Conservation (phyloP, 2,113 vertebrate species). For the Oncorhynchus tshawytscha region DNA sequence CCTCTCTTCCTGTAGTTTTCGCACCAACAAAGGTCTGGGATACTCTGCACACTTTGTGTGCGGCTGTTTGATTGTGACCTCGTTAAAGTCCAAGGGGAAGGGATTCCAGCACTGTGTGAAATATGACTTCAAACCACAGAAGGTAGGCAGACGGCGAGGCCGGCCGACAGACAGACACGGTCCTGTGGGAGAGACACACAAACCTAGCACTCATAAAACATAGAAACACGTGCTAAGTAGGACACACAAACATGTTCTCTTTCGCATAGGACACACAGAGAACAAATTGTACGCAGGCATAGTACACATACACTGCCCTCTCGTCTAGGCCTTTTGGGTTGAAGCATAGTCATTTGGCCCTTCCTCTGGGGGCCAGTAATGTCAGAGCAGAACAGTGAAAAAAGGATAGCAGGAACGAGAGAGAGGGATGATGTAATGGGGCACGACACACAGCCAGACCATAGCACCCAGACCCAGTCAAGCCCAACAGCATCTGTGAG, state of each 20-base stretch:
- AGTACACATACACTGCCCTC: slow-evolving; percentile 10
- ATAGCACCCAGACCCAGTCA: slow-evolving; percentile 9
- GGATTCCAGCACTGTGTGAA: slow-evolving; percentile 99
- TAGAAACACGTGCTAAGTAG: slow-evolving; percentile 2
- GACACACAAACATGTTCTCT: neutral
- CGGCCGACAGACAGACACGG: neutral
- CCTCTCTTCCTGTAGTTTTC: slow-evolving; percentile 78
- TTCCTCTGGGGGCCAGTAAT: slow-evolving; percentile 39
- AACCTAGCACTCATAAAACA: neutral
- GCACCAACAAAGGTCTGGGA: slow-evolving; percentile 95
- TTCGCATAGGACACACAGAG: neutral
- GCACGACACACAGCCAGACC: neutral
- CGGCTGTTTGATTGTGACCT: slow-evolving; percentile 94
- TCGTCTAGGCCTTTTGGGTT: slow-evolving; percentile 2
- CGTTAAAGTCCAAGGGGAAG: slow-evolving; percentile 97
- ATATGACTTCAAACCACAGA: slow-evolving; percentile 98
- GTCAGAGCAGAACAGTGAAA: slow-evolving; percentile 2
- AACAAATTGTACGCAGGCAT: neutral
- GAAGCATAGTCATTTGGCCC: slow-evolving; percentile 25
- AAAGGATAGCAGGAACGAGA: slow-evolving; percentile 20
- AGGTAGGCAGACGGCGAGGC: slow-evolving; percentile 72
- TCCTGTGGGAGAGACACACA: neutral
- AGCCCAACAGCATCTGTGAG: slow-evolving; percentile 17
- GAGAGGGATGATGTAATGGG: slow-evolving; percentile 38
- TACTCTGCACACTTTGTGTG: slow-evolving; percentile 98